Percentiles rank a stretch among this genome's conserved stretches.
Conservation (phyloP, 2,888 invertebrate genomes). For the Uropetala carovei region DNA sequence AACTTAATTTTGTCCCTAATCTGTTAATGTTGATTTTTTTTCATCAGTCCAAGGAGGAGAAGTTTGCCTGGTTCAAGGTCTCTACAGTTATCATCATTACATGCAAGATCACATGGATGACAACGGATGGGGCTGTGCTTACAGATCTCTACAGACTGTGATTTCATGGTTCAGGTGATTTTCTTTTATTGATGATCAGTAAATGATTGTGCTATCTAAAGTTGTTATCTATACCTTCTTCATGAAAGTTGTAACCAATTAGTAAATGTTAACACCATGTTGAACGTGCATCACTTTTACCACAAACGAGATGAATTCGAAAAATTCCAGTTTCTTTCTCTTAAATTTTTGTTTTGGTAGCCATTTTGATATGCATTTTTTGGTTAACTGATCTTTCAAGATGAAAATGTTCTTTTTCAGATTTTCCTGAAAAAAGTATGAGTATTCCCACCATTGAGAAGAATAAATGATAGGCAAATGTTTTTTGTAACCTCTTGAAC, state of each 20-base stretch:
- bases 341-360: too few relatives aligned
- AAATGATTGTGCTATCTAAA: too few relatives aligned
- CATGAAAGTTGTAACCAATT: background rate
- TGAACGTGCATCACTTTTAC: background rate
- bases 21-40: background rate
- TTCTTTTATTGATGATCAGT: background rate
- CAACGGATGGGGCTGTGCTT: slow-evolving; percentile 99
- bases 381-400: too few relatives aligned
- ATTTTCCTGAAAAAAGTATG: too few relatives aligned
- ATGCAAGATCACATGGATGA: slow-evolving; percentile 96
- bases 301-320: background rate
- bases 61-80: slow-evolving; percentile 84
- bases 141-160: slow-evolving; percentile 96
- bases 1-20: background rate
- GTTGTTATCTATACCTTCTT: too few relatives aligned
- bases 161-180: slow-evolving; percentile 93
- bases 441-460: too few relatives aligned
- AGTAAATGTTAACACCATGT: background rate
- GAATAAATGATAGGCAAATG: too few relatives aligned
- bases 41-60: slow-evolving; percentile 75
- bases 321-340: background rate
- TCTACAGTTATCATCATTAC: slow-evolving; percentile 97
- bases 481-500: too few relatives aligned
- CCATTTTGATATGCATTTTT: too few relatives aligned
- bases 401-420: too few relatives aligned